phyloP scores from a whole-genome alignment of 2,888 invertebrate species.

The Pseudococcus viburni region DNA sequence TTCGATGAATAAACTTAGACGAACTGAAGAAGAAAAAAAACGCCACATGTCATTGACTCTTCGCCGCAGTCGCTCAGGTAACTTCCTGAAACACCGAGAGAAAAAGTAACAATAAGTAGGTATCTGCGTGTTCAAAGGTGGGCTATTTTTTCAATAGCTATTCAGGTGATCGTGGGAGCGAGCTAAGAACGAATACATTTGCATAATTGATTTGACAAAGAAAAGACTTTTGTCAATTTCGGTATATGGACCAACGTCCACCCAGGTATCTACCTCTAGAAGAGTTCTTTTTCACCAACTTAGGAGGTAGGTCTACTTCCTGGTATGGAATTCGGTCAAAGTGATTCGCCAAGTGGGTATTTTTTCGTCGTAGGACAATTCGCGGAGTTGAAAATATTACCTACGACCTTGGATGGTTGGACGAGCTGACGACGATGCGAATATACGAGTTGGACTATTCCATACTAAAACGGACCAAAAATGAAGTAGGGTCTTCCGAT shows the following conservation, averaged over 20 bases:
- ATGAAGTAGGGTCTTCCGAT: too few relatives aligned
- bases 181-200: constrained; percentile 5
- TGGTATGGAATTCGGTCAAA: constrained; percentile 20
- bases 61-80: not conserved
- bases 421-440: too few relatives aligned
- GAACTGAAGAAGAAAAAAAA: not conserved
- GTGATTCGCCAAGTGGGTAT: not conserved
- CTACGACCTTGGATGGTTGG: not conserved
- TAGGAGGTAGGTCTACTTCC: not conserved
- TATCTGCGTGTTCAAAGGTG: not conserved
- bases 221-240: constrained; percentile 11
- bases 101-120: not conserved
- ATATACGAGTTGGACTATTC: too few relatives aligned
- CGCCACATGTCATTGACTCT: constrained; percentile 50
- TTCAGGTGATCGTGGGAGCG: constrained; percentile 40
- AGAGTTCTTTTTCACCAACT: not conserved
- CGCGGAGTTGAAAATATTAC: not conserved
- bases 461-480: too few relatives aligned
- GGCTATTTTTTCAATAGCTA: constrained; percentile 18
- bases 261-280: not conserved
- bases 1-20: not conserved
- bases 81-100: constrained; percentile 19
- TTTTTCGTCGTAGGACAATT: not conserved
- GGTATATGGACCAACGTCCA: not conserved
- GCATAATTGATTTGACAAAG: constrained; percentile 39